phyloP scores from a whole-genome alignment of 2,797 vertebrate genomes.

The Gadopsis marmoratus region DNA sequence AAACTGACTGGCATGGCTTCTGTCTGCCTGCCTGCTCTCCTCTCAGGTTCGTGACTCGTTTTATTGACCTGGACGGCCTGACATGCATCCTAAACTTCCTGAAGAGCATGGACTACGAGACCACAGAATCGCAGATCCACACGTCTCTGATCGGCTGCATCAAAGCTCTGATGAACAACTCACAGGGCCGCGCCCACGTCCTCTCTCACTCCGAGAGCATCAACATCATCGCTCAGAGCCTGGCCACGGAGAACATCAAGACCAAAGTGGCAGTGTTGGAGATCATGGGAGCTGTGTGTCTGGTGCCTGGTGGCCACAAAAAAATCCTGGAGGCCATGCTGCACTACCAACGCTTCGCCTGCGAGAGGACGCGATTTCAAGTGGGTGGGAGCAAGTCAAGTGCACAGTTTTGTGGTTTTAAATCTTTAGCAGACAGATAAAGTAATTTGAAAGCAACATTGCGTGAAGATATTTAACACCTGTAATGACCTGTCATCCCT shows the following conservation, averaged over 20 bases:
- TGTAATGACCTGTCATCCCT: slow-evolving; percentile 45
- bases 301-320: slow-evolving; percentile 97
- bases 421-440: slow-evolving; percentile 2
- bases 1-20: not conserved
- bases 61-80: slow-evolving; percentile 97
- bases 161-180: slow-evolving; percentile 99
- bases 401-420: not conserved
- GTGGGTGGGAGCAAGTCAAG: slow-evolving; percentile 72
- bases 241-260: slow-evolving; percentile 98
- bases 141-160: slow-evolving; percentile 99
- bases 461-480: slow-evolving; percentile 32
- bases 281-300: slow-evolving; percentile 99
- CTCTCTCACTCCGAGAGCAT: slow-evolving; percentile 97
- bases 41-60: slow-evolving; percentile 96
- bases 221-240: slow-evolving; percentile 98
- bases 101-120: slow-evolving; percentile 99
- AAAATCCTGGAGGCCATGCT: slow-evolving; percentile 98
- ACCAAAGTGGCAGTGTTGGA: slow-evolving; percentile 99
- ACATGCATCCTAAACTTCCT: slow-evolving; percentile 98
- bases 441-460: slow-evolving; percentile 1
- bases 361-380: slow-evolving; percentile 97
- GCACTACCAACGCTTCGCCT: slow-evolving; percentile 97
- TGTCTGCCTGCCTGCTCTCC: not conserved
- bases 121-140: slow-evolving; percentile 97
- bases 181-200: slow-evolving; percentile 96